Evolutionary conservation across 2,113 vertebrate genomes (phyloP), one percentile per base, ranked within the genome.

Genomic region (Rhagologus leucostigma): DNA sequence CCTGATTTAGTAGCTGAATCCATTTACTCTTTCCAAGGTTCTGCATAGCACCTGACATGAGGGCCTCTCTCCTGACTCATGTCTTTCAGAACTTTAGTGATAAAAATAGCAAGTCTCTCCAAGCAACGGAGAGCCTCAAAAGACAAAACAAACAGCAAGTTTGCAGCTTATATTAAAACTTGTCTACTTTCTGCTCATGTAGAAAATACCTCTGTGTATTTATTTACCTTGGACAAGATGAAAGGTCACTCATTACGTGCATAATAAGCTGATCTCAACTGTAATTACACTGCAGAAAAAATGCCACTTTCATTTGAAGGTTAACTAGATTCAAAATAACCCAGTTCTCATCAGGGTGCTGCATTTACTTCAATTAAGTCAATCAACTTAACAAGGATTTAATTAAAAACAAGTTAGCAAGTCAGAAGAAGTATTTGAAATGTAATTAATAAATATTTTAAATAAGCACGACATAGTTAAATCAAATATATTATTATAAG

Each of bases 371-470:
- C 90, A 97, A 86, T 87, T 96, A 96, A 94, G 88, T 96, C 91
- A 96, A 87, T 90, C 84, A 77, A 78, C 65, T 80, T 95, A 95
- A 74, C 82, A 90, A 90, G 88, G 57, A 89, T 95, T 97, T 90
- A 94, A 96, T 79, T 95, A 95, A 96, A 96, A 88, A 94, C 96
- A 97, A 93, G 91, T 83, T 88, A 96, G 62, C 70, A 91, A 97
- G 90, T 90, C 62, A 90, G 88, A 65, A 84, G 65, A 39, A 76
- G 91, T 73, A 73, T 87, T 67, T 87, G 57, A 90, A 94, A 81
- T 65, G 46, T 27, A 94, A 96, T 96, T 95, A 96, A 95, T 96
- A 95, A 87, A 79, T 88, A 86, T 37, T 91, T 93, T 24, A 93
- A 91, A 84, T 78, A 89, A 79, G 84, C 7, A 80, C 5, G 5